These are phyloP conservation scores for Cheirogaleus medius DNA, from an alignment of 2,113 vertebrate genomes.

Conservation along the genomic window DNA sequence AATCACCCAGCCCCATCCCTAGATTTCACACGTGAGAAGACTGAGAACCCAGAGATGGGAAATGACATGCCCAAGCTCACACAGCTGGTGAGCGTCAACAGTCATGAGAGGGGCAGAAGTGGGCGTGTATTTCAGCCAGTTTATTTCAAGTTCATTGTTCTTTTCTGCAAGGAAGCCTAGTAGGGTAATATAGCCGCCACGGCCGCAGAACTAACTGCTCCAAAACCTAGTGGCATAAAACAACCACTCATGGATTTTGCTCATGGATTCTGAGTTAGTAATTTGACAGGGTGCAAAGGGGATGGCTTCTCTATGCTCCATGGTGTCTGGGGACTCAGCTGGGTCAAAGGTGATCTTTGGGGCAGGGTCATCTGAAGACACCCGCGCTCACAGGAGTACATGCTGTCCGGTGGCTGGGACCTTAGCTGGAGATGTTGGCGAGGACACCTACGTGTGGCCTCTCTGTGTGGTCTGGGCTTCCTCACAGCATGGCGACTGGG, in stretches of 20 bases:
- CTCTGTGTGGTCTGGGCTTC: not conserved
- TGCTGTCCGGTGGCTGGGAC: not conserved
- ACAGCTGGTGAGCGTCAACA: not conserved
- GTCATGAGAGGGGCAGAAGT: not conserved
- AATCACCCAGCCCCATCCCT: not conserved
- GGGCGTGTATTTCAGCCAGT: not conserved
- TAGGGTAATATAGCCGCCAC: not conserved
- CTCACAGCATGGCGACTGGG: not conserved
- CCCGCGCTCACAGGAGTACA: not conserved
- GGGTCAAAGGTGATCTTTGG: not conserved
- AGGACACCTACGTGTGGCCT: not conserved
- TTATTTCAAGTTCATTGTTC: not conserved
- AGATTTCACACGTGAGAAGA: not conserved
- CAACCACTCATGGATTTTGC: not conserved
- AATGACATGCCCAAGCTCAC: not conserved
- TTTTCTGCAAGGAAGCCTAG: not conserved
- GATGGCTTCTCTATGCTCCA: not conserved
- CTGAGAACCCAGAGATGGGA: not conserved
- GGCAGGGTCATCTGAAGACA: not conserved
- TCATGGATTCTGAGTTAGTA: not conserved
- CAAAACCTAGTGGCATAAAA: not conserved
- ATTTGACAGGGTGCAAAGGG: not conserved
- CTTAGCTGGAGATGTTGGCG: not conserved
- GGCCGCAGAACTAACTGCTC: not conserved
- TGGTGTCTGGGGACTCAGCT: not conserved